Base-by-base conservation (phyloP, 2,888 invertebrate species). In the Nemoura dubitans region DNA sequence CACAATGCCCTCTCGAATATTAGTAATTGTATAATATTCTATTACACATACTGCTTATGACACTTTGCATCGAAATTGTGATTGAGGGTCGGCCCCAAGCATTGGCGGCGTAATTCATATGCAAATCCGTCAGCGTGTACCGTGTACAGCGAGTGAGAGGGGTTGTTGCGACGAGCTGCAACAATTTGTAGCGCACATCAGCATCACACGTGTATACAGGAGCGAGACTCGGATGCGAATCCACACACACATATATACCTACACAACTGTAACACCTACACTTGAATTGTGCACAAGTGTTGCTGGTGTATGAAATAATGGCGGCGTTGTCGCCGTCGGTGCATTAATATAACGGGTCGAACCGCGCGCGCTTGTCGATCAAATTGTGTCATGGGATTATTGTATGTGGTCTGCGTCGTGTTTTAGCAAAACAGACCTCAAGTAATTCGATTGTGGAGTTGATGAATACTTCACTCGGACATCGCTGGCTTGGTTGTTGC, bases 61-160 rank as follows among this genome's bases (percentile, higher is more conserved):
- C 84, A 84, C 84, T 59, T 76, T 28, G 84, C 76, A 59, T 76
- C 81, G 28, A 27, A 27, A n/a, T 84, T 7, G 76, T 84, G 84
- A 84, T 84, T 84, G 84, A 84, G 84, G 59, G 76, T n/a, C 25
- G 84, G 76, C 7, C 36, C 42, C 25, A 6, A n/a, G 26, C 83
- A 76, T 21, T 1, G 81, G 21, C 21, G 29, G 28, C 59, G 84
- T 87, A 85, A 87, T 87, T 87, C 87, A 86, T 87, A 87, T 87
- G 87, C 86, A 87, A 87, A 87, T 87, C 86, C 87, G 83, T 59
- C 59, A 84, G 29, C n/a, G n/a, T n/a, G n/a, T n/a, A n/a, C n/a
- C n/a, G n/a, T n/a, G n/a, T n/a, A n/a, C n/a, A n/a, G n/a, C n/a
- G n/a, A n/a, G n/a, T 59, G 43, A 28, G 29, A 27, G 29, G 59